Percentiles rank a stretch among this genome's conserved stretches.
Conservation (phyloP, 2,888 invertebrate species). For the Ischnura elegans region DNA sequence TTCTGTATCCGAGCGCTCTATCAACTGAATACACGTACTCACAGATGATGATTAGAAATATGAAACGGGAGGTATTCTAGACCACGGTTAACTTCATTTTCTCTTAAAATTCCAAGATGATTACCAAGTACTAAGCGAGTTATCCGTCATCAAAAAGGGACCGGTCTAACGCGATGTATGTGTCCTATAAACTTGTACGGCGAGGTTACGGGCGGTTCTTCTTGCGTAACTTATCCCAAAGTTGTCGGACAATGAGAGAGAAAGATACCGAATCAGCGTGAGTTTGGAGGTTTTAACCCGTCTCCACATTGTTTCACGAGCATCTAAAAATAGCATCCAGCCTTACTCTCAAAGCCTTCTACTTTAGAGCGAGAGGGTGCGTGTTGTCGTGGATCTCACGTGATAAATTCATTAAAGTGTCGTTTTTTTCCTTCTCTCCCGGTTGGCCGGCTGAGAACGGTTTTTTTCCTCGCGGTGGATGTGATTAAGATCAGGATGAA, state of each 20-base stretch:
- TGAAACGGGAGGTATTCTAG: no score
- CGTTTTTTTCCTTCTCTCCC: background rate
- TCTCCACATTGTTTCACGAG: background rate
- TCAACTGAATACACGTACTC: no score
- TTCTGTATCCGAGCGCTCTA: no score
- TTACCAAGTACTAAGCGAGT: no score
- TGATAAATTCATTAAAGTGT: slow-evolving; percentile 40
- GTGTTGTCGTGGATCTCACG: background rate
- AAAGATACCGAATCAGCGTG: background rate
- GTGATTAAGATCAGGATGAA: background rate
- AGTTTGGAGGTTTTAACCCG: background rate
- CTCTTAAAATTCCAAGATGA: no score
- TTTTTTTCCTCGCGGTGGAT: background rate
- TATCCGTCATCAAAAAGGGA: no score
- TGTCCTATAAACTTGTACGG: no score
- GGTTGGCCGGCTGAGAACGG: background rate
- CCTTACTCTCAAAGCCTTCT: background rate
- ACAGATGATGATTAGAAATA: no score
- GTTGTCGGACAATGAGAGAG: background rate
- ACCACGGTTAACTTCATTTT: no score
- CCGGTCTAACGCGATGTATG: no score
- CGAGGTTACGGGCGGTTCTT: background rate
- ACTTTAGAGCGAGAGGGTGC: background rate
- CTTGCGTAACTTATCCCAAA: background rate
- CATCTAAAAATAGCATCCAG: no score